Evolutionary conservation across 2,113 vertebrate genomes (phyloP).

Genomic region (Neotoma lepida): DNA sequence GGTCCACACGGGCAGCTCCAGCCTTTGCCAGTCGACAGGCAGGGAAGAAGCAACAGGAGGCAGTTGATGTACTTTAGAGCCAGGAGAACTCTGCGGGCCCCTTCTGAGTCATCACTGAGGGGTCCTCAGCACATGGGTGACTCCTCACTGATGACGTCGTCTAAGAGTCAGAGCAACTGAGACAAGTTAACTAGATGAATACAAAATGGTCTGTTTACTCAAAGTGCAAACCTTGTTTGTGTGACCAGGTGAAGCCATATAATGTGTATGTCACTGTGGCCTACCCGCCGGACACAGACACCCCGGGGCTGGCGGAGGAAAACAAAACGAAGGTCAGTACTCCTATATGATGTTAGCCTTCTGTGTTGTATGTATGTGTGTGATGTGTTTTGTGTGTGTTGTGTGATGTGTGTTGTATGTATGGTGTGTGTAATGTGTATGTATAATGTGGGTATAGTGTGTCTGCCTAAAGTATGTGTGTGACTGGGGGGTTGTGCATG

Average conservation of each 20-base stretch:
- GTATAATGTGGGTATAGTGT: not conserved
- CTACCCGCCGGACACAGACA: conserved; percentile 98
- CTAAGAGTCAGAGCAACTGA: not conserved
- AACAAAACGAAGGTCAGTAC: conserved; percentile 93
- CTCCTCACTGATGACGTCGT: not conserved
- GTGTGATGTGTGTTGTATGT: not conserved
- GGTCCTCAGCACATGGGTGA: not conserved
- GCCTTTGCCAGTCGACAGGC: not conserved
- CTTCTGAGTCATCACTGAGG: not conserved
- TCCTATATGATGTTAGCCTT: not conserved
- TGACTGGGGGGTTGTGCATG: not conserved
- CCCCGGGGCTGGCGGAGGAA: conserved; percentile 94
- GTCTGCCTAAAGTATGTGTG: not conserved
- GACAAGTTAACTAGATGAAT: rapidly evolving
- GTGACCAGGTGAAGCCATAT: conserved; percentile 95
- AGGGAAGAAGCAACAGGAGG: not conserved
- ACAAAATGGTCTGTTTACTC: rapidly evolving
- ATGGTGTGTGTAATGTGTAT: not conserved
- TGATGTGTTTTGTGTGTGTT: not conserved
- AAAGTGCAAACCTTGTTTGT: not conserved
- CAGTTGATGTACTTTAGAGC: not conserved
- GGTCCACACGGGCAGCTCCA: not conserved
- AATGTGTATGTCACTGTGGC: conserved; percentile 97
- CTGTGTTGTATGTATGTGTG: too few relatives aligned
- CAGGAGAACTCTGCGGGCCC: not conserved